phyloP scores from a whole-genome alignment of 2,113 vertebrate genomes.

The Ctenodactylus gundi region DNA sequence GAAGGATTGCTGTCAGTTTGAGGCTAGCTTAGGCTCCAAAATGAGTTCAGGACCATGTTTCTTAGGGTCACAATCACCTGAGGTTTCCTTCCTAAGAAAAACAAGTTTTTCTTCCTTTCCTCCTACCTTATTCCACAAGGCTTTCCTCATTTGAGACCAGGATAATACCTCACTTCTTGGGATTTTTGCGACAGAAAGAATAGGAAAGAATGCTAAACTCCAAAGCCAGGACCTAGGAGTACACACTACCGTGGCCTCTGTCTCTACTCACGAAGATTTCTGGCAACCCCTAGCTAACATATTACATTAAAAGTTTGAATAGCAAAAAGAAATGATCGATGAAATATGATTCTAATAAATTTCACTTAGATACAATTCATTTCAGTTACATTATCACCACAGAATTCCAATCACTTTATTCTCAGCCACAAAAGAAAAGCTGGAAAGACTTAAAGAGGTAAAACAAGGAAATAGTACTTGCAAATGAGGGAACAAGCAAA shows the following conservation, averaged over 20 bases:
- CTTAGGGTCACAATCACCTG: slow-evolving; percentile 2
- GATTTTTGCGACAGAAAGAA: slow-evolving; percentile 7
- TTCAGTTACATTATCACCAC: slow-evolving; percentile 56
- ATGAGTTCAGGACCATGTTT: too few relatives aligned
- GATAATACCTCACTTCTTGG: background rate
- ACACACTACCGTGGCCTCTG: background rate
- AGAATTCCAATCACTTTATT: slow-evolving; percentile 28
- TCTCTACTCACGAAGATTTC: background rate
- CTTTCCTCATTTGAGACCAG: background rate
- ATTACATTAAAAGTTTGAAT: slow-evolving; percentile 27
- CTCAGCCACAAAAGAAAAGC: background rate
- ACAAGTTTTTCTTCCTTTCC: background rate
- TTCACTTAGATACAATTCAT: slow-evolving; percentile 56
- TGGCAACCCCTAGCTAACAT: slow-evolving; percentile 22
- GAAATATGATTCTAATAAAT: slow-evolving; percentile 53
- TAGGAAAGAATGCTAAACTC: background rate
- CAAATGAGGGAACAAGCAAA: slow-evolving; percentile 23
- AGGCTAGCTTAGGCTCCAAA: too few relatives aligned
- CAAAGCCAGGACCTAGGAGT: background rate
- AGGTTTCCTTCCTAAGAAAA: background rate
- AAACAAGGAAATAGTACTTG: background rate
- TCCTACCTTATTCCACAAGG: background rate
- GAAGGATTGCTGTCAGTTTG: too few relatives aligned
- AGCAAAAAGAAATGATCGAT: slow-evolving; percentile 45
- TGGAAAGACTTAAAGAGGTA: background rate